Evolutionary conservation across 2,797 vertebrate species (phyloP), one percentile per base, ranked within the genome.

Genomic region (Acanthurus lineatus): DNA sequence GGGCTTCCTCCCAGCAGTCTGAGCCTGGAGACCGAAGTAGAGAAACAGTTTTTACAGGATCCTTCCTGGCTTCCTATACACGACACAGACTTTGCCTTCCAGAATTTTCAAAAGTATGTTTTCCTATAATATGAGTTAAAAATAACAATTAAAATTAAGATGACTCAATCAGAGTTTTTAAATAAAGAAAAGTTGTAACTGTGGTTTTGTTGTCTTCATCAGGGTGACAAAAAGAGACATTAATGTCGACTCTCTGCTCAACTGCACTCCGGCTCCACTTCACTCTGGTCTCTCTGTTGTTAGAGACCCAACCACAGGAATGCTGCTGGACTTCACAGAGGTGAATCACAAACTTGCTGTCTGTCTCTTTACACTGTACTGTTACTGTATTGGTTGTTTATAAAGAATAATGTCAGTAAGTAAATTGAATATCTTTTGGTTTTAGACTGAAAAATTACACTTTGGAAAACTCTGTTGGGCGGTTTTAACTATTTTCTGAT

Each of bases 291-390:
- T 98, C 14, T 96, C 96, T 45, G 96, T 97, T 1, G 91, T 97
- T 77, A 94, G 97, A 92, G 97, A 98, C 81, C 96, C 96, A 4
- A 97, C 97, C 64, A 97, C 97, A 1, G 97, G 97, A 40, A 95
- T 96, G 92, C 92, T 98, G 56, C 93, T 96, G 84, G 95, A 96
- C 89, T 97, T 97, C 79, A 95, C 93, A 57, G 97, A 98, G 96
- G 97, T 98, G 80, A 42, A 15, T 49, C 47, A 45, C 8, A 59
- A 45, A 52, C 28, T 14, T 49, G 14, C 9, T 1, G 2, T 1
- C 10, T 32, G 28, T 0, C 25, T n/a, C 20, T 45, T 19, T 2
- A 3, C 12, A 14, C 17, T 60, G 6, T 17, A 22, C 22, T 56
- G 0, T 58, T 19, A 60, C 22, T 38, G 28, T 32, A 5, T 32